Base-by-base conservation (phyloP, 2,888 invertebrate species). In the Himalopsyche anomala region DNA sequence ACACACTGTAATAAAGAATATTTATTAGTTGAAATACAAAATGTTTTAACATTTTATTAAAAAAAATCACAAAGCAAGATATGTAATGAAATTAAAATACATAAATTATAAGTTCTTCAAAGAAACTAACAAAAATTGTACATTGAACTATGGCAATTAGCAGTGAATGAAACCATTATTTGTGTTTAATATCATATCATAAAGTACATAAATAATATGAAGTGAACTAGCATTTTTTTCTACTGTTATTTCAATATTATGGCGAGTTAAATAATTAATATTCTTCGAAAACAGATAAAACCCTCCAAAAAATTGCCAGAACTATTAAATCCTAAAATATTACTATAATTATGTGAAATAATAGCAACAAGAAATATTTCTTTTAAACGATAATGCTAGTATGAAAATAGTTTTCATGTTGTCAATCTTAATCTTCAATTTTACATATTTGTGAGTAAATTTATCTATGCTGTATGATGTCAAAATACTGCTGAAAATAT, bases 401-500 rank as follows among this genome's bases (percentile, higher is more conserved):
- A 62, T 62, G 62, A 62, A 62, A 62, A 62, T 62, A 62, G 19
- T 62, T 19, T 62, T 62, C 28, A 28, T 62, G 62, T 19, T 19
- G 62, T 28, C 62, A 62, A 62, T 62, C 28, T 62, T 62, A 4
- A 62, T 19, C 51, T 51, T 51, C 51, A 62, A 62, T 19, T 6
- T 62, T 62, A 62, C 62, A 62, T 28, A 62, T 62, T 62, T 62
- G 19, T 62, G 62, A 62, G 62, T 62, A 62, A 62, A 62, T 62
- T 62, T n/a, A 62, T 19, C 28, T 62, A 62, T 62, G 28, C 11
- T 62, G 19, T 62, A 62, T 19, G 62, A 62, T 62, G 62, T 9
- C 62, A 62, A 62, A 62, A 62, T 62, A 62, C 62, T 62, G 19
- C 9, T 62, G 62, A 62, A 62, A 62, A 62, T 62, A 62, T 62